A percentile compares a stretch with the other conserved stretches of the same genome.
These are phyloP conservation scores for Mamestra brassicae DNA, from an alignment of 2,888 invertebrate genomes.

Conservation along the genomic window DNA sequence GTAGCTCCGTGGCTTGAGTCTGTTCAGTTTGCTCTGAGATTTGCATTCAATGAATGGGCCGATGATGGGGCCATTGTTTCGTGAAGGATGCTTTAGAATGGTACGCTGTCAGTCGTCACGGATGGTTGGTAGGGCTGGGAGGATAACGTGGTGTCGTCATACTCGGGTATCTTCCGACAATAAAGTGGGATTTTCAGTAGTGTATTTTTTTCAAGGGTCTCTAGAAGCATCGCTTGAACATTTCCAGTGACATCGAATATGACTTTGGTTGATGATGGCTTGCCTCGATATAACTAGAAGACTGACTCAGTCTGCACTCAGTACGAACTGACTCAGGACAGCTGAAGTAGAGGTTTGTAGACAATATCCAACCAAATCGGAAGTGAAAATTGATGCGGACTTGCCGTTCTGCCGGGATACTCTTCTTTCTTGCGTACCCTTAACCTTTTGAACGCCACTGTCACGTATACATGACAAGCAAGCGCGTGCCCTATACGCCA, in stretches of 20 bases:
- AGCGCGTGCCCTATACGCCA: no score
- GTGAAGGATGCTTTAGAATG: slow-evolving; percentile 32
- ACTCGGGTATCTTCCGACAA: not conserved
- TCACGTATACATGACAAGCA: no score
- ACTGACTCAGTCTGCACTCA: no score
- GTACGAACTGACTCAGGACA: not conserved
- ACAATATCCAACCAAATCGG: not conserved
- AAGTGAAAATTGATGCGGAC: no score
- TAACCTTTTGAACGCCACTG: no score
- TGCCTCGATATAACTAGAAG: no score
- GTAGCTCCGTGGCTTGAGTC: slow-evolving; percentile 21
- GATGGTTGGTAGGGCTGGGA: slow-evolving; percentile 2
- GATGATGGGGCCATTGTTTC: slow-evolving; percentile 47
- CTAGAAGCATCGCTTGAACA: not conserved
- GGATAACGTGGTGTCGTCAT: slow-evolving; percentile 18
- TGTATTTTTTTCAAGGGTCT: not conserved
- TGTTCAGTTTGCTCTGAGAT: slow-evolving; percentile 33
- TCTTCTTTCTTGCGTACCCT: not conserved
- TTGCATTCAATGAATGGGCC: slow-evolving; percentile 60
- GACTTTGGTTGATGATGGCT: no score
- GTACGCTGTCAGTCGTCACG: slow-evolving; percentile 31
- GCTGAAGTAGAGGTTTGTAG: not conserved
- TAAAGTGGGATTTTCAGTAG: not conserved
- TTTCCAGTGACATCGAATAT: not conserved
- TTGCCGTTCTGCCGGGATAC: not conserved